A percentile compares a stretch with the other conserved stretches of the same genome.
Evolutionary conservation across 35 echinoderm and acorn worm genomes (phyloP).

Genomic region (Ptychodera flava): DNA sequence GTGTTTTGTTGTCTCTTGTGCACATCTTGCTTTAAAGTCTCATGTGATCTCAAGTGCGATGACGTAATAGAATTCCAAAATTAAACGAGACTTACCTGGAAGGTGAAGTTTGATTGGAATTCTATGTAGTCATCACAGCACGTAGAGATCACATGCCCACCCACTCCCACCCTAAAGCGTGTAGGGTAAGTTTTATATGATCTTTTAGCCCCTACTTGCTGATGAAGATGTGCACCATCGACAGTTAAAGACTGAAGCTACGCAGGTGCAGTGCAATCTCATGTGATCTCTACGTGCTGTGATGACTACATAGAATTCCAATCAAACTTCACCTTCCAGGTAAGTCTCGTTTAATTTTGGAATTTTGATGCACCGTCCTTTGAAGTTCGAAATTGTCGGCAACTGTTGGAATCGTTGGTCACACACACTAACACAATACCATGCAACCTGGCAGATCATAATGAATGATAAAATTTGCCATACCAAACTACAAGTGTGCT

Average conservation of each 20-base stretch:
- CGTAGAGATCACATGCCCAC: not conserved
- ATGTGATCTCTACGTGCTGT: not conserved
- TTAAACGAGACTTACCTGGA: not conserved
- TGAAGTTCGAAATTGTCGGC: too few species aligned
- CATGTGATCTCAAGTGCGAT: not conserved
- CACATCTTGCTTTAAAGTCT: conserved; percentile 1
- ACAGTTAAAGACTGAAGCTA: not conserved
- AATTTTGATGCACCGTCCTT: too few species aligned
- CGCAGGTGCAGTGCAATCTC: not conserved
- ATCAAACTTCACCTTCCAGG: not conserved
- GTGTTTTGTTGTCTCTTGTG: not conserved
- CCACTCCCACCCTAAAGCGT: not conserved
- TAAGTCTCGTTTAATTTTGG: not conserved
- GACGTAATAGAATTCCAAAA: not conserved
- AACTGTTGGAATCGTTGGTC: too few species aligned
- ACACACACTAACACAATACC: too few species aligned
- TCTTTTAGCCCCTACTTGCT: not conserved
- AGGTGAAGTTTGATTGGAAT: not conserved
- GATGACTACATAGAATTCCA: not conserved
- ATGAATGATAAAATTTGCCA: too few species aligned
- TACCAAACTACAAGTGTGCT: too few species aligned
- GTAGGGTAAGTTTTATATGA: not conserved
- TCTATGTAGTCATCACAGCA: not conserved
- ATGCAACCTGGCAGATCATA: too few species aligned
- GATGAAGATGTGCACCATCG: not conserved